Base-by-base conservation (phyloP, 2,888 invertebrate species). In the Oithona nana region DNA sequence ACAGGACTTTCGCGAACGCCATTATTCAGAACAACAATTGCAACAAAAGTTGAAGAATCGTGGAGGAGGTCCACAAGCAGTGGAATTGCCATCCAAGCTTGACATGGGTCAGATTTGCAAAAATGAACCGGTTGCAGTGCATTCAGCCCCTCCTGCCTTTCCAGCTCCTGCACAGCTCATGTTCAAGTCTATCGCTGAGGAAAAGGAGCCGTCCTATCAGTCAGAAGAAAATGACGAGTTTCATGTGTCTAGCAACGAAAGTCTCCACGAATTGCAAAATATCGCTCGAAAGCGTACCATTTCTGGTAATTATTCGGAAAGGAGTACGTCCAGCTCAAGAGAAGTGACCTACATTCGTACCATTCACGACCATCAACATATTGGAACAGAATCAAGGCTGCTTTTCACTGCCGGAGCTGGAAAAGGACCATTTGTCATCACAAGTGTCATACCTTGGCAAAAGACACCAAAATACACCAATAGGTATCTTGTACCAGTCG, bases 271-370 rank as follows among this genome's bases (percentile, higher is more conserved):
- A 16, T 16, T 39, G 39, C 39, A 39, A 16, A 39, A 39, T 39
- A 11, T 39, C 8, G 16, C 8, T 16, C n/a, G 61, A 16, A 11
- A 26, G 16, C n/a, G 61, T 22, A 61, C 22, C 22, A 56, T 61
- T 30, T 55, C 61, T n/a, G 61, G 52, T 16, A 61, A 29, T 28
- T 50, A 26, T 13, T 59, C 59, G n/a, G 59, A 59, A 20, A 59
- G 50, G 1, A 50, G 59, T 13, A 28, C 49, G 24, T 50, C n/a
- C n/a, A 49, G n/a, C 2, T 4, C 3, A 11, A 48, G 28, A 26
- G 59, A 59, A 4, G 20, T 59, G 4, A 20, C 13, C n/a, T 22
- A 22, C 11, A 22, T 59, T 29, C 48, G 50, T 16, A 39, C 59
- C 22, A 50, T 22, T 22, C 28, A 59, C 13, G 59, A 59, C 13